Base-by-base conservation (phyloP, 2,113 vertebrate species). In the Mus pahari region DNA sequence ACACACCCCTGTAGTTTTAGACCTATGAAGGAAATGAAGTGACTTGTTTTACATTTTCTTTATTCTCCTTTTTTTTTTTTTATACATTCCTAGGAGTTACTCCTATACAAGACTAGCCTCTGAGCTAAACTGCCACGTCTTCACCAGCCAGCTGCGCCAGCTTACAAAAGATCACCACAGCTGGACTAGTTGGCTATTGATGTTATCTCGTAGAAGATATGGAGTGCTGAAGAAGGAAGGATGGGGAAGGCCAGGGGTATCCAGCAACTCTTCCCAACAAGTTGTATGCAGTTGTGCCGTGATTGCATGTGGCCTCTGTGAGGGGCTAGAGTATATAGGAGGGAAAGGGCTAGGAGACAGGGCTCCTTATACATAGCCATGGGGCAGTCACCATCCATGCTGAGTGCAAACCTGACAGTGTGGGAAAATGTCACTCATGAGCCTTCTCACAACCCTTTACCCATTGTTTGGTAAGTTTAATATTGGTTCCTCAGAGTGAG, bases 1-100 rank as follows among this genome's bases (percentile, higher is more conserved):
- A 86, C 90, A 55, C 19, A 33, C 45, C 48, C 53, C 90, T 42
- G 89, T 96, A 74, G 26, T 68, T 91, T 97, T 62, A 31, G 66
- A 17, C 83, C 14, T 26, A 64, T 74, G 26, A 7, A 79, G 31
- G 11, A 95, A 96, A 91, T 84, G 24, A 82, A 73, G 31, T 78
- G 24, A 78, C 48, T 86, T n/a, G 2, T 78, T 88, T 39, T n/a
- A 48, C 3, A 66, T 90, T 89, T 88, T 92, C 42, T 77, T 96
- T 19, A 81, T 33, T 77, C 73, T 95, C 39, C 48, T 12, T 60
- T 20, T 60, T 20, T 17, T 62, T 31, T 31, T 66, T 66, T 12
- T n/a, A 66, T 17, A 7, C 24, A 68, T 86, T 90, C 20, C 64
- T 90, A 82, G 24, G 53, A 89, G 9, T 95, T 62, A 42, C 28